Base-by-base conservation (phyloP, 2,113 vertebrate genomes). In the Cephalopholis sonnerati region DNA sequence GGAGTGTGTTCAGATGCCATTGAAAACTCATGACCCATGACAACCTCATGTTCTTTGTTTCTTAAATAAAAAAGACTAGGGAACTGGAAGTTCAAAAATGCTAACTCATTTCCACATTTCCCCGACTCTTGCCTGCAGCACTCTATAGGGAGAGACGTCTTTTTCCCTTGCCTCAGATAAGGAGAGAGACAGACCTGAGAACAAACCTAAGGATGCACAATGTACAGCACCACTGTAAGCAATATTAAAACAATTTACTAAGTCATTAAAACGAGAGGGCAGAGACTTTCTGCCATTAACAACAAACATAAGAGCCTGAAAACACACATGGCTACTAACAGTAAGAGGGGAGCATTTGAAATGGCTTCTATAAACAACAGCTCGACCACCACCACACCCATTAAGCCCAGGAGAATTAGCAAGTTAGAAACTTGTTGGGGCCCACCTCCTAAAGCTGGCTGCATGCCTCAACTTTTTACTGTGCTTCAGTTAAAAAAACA, bases 401-500 rank as follows among this genome's bases (percentile, higher is more conserved):
- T 18, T 51, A 10, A 29, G 3, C 61, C n/a, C 17, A 8, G 24
- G 17, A 13, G 66, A 78, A 32, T 72, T 27, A 17, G 5, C 57
- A 65, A 16, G 39, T 17, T 18, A 7, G 11, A 46, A 44, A 7
- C 41, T 6, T 22, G 20, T 11, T 10, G 46, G 32, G 50, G 25
- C 51, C 53, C 20, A 58, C 22, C 27, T 73, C 61, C 5, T 3
- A 39, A 66, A 57, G 12, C 29, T 17, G 41, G 41, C 61, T 75
- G 41, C 50, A 22, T 54, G 41, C 27, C 18, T 4, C 57, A 69
- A 36, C 77, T 5, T 32, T 44, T 63, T 65, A 32, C 22, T 79
- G 27, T 32, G 55, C 54, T 77, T 79, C 17, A 57, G 53, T 20
- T 3, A 4, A 7, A 68, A 44, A 57, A 62, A 36, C 36, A 84